Base-by-base conservation (phyloP, 30 jellyfish, hydroid and myxozoan species). In the Catostylus mosaicus region DNA sequence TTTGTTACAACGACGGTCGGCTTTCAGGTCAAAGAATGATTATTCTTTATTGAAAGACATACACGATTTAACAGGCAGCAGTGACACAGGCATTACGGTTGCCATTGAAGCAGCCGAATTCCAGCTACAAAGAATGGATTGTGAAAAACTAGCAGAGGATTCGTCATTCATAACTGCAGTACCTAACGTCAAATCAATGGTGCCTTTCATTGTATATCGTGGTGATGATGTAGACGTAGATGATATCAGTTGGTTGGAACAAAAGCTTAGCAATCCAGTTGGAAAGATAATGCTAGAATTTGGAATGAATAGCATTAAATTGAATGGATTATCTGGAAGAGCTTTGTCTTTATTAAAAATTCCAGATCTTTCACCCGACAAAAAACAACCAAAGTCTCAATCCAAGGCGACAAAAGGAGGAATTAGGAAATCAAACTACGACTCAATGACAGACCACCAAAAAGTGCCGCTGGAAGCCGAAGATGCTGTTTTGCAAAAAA, bases 231-330 rank as follows among this genome's bases (percentile, higher is more conserved):
- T 93, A 9, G 92, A 86, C 67, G 84, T 77, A 0, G 96, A 93
- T 56, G 90, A 90, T 36, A 22, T 90, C 27, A 67, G 89, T 27
- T 79, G 88, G 91, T 47, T 85, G 52, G 97, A 75, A 67, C 92
- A 63, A 27, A 76, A 79, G 24, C 46, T 65, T 2, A 76, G 86
- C 37, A 89, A 71, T 14, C 88, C 96, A 1, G 78, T 93, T 46
- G 98, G 98, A 20, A 71, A 78, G 74, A 93, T 93, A 24, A 86
- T 93, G 73, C 78, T 87, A 31, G 98, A 93, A 76, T 88, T 89
- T 37, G 96, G 97, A 14, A 40, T 82, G 48, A 56, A 50, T 3
- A 37, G 52, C 33, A 57, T 91, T 56, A 47, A 32, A 5, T 11
- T 78, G 30, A 60, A 51, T 43, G 76, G 60, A 22, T 43, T 72